Conservation (phyloP, 2,888 invertebrate species). For the Pandemis heparana region DNA sequence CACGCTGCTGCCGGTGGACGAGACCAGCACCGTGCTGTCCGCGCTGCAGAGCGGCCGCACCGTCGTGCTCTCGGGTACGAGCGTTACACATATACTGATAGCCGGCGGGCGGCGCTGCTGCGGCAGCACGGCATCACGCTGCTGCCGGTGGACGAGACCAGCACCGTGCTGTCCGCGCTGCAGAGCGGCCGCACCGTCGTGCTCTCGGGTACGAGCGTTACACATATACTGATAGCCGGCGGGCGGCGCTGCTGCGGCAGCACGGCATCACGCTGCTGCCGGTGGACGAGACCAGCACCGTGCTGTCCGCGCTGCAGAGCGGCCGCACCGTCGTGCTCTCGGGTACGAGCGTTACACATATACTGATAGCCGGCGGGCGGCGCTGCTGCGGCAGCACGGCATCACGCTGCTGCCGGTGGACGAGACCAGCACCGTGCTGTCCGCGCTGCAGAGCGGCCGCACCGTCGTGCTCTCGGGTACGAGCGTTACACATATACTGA, state of each 20-base stretch:
- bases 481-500: too few relatives aligned
- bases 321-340: conserved; percentile 94
- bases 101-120: conserved; percentile 76
- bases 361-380: neutral
- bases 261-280: conserved; percentile 96
- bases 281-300: conserved; percentile 89
- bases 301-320: conserved; percentile 93
- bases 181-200: conserved; percentile 95
- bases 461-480: conserved; percentile 92
- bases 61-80: conserved; percentile 90
- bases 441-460: conserved; percentile 94
- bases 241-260: conserved; percentile 87
- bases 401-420: conserved; percentile 94
- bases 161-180: conserved; percentile 91
- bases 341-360: conserved; percentile 75
- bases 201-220: conserved; percentile 86
- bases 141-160: conserved; percentile 91
- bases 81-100: too few relatives aligned
- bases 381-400: conserved; percentile 92
- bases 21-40: conserved; percentile 89
- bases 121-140: conserved; percentile 95
- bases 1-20: conserved; percentile 93
- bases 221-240: too few relatives aligned
- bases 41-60: conserved; percentile 95
- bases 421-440: conserved; percentile 89